Conservation (phyloP, 2,888 invertebrate genomes). For the Meiosimyza decipiens region DNA sequence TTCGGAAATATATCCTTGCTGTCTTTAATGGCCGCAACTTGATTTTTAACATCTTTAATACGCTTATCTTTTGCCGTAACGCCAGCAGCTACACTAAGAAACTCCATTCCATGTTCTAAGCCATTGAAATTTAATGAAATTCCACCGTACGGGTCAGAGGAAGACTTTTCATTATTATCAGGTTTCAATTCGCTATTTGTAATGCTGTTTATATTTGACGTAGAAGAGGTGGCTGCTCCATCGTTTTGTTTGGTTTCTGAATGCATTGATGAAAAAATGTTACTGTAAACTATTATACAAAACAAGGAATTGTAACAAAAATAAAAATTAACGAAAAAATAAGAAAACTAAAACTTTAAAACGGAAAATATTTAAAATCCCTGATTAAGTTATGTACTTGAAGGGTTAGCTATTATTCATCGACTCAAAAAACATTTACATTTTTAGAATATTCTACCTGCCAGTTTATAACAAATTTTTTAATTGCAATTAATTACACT, state of each 20-base stretch:
- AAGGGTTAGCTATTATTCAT: not conserved
- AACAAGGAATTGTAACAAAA: slow-evolving; percentile 41
- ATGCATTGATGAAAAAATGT: slow-evolving; percentile 56
- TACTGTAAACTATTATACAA: slow-evolving; percentile 60
- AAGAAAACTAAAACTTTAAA: not conserved
- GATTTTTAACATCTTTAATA: slow-evolving; percentile 83
- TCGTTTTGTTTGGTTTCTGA: slow-evolving; percentile 56
- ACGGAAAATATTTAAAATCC: slow-evolving; percentile 14
- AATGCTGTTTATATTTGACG: slow-evolving; percentile 48
- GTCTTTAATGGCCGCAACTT: slow-evolving; percentile 62
- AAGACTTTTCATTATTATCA: slow-evolving; percentile 50
- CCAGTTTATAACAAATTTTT: too few species aligned
- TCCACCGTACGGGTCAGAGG: slow-evolving; percentile 48
- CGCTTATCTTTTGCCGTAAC: slow-evolving; percentile 91
- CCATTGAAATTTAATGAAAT: slow-evolving; percentile 57
- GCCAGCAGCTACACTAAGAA: slow-evolving; percentile 84
- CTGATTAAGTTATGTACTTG: not conserved
- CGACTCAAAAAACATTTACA: not conserved
- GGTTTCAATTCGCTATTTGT: slow-evolving; percentile 52
- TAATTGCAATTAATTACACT: too few species aligned
- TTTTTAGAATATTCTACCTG: not conserved
- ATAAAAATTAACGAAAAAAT: slow-evolving; percentile 23
- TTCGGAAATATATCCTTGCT: slow-evolving; percentile 58
- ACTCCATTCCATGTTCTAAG: slow-evolving; percentile 67
- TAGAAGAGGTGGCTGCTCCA: slow-evolving; percentile 37